Evolutionary conservation across 2,113 vertebrate genomes (phyloP).

Genomic region (Mesocricetus auratus): DNA sequence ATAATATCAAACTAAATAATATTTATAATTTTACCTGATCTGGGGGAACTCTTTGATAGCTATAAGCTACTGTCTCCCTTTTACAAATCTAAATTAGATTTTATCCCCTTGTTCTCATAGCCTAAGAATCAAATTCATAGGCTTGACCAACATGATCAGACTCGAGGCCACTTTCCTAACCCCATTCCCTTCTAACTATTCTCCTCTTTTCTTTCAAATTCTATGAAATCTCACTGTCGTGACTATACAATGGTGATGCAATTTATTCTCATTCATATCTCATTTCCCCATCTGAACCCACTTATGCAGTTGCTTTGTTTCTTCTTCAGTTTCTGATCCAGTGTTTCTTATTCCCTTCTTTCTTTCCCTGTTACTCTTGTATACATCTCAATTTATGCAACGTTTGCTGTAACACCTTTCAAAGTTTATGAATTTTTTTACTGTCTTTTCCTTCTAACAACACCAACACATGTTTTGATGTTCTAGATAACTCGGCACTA

Average conservation of each 20-base stretch:
- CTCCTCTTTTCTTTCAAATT: neutral
- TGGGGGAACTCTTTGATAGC: neutral
- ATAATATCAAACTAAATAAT: neutral
- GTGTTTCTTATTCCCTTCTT: neutral
- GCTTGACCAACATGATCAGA: neutral
- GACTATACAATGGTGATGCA: too few relatives aligned
- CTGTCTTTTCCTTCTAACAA: neutral
- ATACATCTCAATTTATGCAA: neutral
- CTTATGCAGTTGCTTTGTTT: neutral
- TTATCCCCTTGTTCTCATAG: neutral
- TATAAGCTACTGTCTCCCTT: neutral
- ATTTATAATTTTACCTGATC: neutral
- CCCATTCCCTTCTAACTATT: neutral
- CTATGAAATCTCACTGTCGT: neutral
- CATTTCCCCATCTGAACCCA: rapidly evolving
- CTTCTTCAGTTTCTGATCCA: neutral
- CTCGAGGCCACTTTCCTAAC: neutral
- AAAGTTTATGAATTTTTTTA: neutral
- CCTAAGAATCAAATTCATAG: neutral
- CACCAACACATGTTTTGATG: neutral
- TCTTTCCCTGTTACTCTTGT: too few relatives aligned
- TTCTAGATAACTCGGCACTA: too few relatives aligned
- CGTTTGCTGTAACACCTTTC: neutral
- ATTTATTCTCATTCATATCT: neutral
- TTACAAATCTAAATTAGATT: constrained; percentile 23